phyloP scores from a whole-genome alignment of 2,113 vertebrate species.

The Oriolus oriolus region DNA sequence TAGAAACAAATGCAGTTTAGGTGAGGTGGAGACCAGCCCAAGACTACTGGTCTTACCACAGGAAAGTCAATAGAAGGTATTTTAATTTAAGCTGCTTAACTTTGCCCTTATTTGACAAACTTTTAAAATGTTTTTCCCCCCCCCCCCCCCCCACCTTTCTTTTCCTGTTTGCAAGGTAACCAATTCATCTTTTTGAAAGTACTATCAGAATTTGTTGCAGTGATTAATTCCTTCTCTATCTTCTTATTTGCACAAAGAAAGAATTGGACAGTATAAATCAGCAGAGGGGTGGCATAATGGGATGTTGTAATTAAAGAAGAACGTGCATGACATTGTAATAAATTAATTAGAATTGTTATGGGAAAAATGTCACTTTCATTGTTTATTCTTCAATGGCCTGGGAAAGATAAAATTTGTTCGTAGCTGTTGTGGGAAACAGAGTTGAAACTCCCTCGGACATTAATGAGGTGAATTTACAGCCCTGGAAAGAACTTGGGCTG shows the following conservation, averaged over 20 bases:
- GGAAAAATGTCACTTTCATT: not conserved
- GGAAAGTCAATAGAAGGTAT: not conserved
- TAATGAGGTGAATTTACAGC: too few species aligned
- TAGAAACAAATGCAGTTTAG: not conserved
- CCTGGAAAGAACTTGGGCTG: too few species aligned
- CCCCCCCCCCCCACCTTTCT: not conserved
- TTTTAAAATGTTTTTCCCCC: not conserved
- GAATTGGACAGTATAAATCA: not conserved
- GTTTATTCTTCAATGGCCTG: not conserved
- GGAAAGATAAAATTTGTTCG: not conserved
- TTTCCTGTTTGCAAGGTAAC: not conserved
- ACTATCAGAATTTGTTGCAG: not conserved
- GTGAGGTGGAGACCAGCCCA: not conserved
- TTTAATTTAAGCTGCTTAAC: not conserved
- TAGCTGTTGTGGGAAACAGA: too few species aligned
- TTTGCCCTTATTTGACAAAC: not conserved
- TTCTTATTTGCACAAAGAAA: not conserved
- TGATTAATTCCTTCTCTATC: not conserved
- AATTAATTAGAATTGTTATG: not conserved
- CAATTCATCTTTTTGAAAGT: not conserved
- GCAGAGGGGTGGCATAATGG: not conserved
- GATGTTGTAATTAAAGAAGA: conserved; percentile 24
- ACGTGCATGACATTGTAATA: not conserved
- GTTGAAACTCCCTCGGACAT: too few species aligned
- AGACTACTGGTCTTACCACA: not conserved